Conservation (phyloP, 2,888 invertebrate genomes). For the Drosophila greeni region DNA sequence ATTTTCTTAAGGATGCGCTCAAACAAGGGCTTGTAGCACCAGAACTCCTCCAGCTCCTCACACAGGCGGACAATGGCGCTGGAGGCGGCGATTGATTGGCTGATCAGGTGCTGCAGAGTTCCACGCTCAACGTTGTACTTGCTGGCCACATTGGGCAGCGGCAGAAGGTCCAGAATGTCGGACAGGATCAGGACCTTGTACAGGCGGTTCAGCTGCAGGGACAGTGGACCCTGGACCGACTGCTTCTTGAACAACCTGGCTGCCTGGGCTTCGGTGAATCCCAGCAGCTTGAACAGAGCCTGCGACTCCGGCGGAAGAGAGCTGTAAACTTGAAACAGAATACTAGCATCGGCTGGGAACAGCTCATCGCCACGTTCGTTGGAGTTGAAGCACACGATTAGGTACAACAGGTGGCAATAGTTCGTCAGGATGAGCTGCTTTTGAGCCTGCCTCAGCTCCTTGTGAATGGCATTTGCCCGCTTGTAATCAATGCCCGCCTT, state of each 20-base stretch:
- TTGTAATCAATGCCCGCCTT: constrained; percentile 91
- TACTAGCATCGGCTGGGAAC: constrained; percentile 81
- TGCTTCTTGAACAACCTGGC: constrained; percentile 85
- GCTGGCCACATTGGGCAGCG: constrained; percentile 84
- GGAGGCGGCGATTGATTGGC: constrained; percentile 85
- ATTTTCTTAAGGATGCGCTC: constrained; percentile 86
- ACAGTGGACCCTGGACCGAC: constrained; percentile 80
- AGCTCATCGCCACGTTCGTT: constrained; percentile 81
- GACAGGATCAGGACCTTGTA: constrained; percentile 91
- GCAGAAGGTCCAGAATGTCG: constrained; percentile 86
- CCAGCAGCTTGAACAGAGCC: constrained; percentile 86
- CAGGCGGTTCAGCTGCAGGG: constrained; percentile 83
- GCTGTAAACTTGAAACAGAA: constrained; percentile 81
- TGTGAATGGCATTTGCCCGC: constrained; percentile 85
- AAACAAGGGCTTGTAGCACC: constrained; percentile 89
- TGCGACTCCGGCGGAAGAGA: constrained; percentile 83
- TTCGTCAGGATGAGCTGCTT: constrained; percentile 88
- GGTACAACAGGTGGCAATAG: constrained; percentile 90
- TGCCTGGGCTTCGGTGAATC: constrained; percentile 87
- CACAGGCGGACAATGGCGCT: constrained; percentile 89
- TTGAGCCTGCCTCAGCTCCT: constrained; percentile 86
- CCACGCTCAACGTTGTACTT: constrained; percentile 88
- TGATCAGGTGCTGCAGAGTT: constrained; percentile 87
- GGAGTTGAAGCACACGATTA: constrained; percentile 81
- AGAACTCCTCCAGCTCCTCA: constrained; percentile 88